Percentiles rank a stretch among this genome's conserved stretches.
phyloP scores from a whole-genome alignment of 2,113 vertebrate species.

The Seriola quinqueradiata region DNA sequence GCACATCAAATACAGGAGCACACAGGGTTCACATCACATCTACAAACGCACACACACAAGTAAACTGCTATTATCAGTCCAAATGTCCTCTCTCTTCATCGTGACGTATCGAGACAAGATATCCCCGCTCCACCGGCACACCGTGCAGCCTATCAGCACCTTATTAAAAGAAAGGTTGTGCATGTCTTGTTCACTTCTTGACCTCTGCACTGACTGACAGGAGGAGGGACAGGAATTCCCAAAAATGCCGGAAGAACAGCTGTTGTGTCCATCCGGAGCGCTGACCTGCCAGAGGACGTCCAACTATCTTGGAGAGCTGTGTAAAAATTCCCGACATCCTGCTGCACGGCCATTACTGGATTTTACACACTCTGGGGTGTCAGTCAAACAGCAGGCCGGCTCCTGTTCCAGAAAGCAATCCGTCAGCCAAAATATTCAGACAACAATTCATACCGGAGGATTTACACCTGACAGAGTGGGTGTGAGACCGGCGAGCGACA shows the following conservation, averaged over 20 bases:
- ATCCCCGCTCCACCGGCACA: neutral
- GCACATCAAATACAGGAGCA: conserved; percentile 62
- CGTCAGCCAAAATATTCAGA: conserved; percentile 56
- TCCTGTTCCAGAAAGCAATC: conserved; percentile 40
- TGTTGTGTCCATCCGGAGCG: conserved; percentile 58
- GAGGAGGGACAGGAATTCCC: conserved; percentile 56
- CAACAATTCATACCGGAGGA: conserved; percentile 41
- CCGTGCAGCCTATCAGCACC: neutral
- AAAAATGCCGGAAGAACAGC: conserved; percentile 70
- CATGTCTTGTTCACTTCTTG: conserved; percentile 34
- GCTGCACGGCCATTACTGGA: conserved; percentile 29
- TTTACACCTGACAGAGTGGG: conserved; percentile 55
- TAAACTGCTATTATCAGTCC: conserved; percentile 10
- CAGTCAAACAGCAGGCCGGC: conserved; percentile 37
- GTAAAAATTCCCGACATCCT: conserved; percentile 60
- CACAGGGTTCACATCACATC: conserved; percentile 25
- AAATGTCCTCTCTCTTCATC: neutral
- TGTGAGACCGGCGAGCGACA: conserved; percentile 28
- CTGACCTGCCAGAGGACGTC: conserved; percentile 60
- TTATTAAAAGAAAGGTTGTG: conserved; percentile 6
- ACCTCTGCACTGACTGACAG: conserved; percentile 39
- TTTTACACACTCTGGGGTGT: conserved; percentile 33
- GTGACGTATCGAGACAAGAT: neutral
- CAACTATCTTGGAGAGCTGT: conserved; percentile 45
- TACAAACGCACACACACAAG: conserved; percentile 23